Percentiles rank a stretch among this genome's conserved stretches.
These are phyloP conservation scores for Lathamus discolor DNA, from an alignment of 2,113 vertebrate genomes.

Conservation along the genomic window DNA sequence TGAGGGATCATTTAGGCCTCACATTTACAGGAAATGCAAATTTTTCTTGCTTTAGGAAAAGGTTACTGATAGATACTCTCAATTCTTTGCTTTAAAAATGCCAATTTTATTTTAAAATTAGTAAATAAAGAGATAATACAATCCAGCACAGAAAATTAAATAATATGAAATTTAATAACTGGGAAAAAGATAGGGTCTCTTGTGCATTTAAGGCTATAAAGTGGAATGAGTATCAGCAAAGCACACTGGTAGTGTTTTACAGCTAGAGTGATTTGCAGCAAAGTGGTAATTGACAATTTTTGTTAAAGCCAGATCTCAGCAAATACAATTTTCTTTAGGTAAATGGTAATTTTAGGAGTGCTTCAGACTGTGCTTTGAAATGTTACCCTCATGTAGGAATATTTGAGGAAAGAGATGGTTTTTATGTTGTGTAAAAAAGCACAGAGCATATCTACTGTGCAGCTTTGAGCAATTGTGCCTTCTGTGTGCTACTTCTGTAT, in stretches of 20 bases:
- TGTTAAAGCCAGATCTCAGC: constrained; percentile 21
- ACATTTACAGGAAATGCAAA: not conserved
- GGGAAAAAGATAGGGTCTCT: not conserved
- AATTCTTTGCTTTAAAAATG: not conserved
- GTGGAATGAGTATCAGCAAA: constrained; percentile 14
- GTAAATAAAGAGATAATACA: constrained; percentile 28
- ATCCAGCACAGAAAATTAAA: constrained; percentile 23
- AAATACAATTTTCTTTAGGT: constrained; percentile 42
- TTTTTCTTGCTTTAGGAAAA: not conserved
- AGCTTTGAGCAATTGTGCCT: not conserved
- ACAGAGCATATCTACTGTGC: not conserved
- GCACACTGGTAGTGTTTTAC: not conserved
- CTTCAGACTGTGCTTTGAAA: constrained; percentile 20
- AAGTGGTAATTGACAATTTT: constrained; percentile 44
- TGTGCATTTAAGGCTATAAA: constrained; percentile 37
- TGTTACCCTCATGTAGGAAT: not conserved
- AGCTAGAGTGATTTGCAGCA: constrained; percentile 17
- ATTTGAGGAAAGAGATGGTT: not conserved
- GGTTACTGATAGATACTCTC: not conserved
- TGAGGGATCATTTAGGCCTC: not conserved
- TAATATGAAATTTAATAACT: constrained; percentile 23
- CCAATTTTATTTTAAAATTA: constrained; percentile 22
- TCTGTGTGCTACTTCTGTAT: fast-evolving
- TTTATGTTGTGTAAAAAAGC: not conserved
- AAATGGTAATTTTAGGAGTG: constrained; percentile 22